phyloP scores from a whole-genome alignment of 2,888 invertebrate genomes.

The Acronicta psi region DNA sequence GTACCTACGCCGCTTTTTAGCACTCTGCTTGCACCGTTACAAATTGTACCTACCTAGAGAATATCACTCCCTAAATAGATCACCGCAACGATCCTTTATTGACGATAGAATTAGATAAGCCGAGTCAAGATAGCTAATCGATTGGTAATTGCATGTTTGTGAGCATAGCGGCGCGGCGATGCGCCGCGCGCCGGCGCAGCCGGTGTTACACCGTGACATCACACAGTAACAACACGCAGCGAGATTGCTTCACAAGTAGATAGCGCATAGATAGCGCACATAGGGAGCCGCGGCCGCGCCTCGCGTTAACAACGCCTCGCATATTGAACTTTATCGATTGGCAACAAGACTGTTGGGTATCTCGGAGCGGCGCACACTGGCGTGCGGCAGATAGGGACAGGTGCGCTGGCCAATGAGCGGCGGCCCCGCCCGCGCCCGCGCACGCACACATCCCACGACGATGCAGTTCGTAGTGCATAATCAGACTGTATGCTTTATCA shows the following conservation, averaged over 20 bases:
- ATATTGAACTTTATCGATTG: conserved; percentile 41
- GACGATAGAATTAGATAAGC: conserved; percentile 40
- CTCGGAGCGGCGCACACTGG: conserved; percentile 32
- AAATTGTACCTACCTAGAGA: conserved; percentile 22
- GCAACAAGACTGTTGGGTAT: conserved; percentile 31
- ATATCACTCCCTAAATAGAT: conserved; percentile 38
- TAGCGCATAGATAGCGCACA: conserved; percentile 30
- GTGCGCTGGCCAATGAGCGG: conserved; percentile 55
- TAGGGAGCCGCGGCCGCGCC: conserved; percentile 38
- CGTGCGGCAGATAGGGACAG: conserved; percentile 37
- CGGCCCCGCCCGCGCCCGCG: conserved; percentile 42
- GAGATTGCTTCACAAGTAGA: conserved; percentile 24
- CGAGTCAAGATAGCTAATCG: conserved; percentile 61
- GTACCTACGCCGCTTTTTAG: conserved; percentile 56
- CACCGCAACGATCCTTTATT: conserved; percentile 35
- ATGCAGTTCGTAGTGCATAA: conserved; percentile 44
- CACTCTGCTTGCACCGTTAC: conserved; percentile 55
- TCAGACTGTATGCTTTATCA: conserved; percentile 43
- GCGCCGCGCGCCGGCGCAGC: conserved; percentile 34
- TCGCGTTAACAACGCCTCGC: conserved; percentile 24
- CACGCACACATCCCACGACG: conserved; percentile 33
- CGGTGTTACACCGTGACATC: conserved; percentile 51
- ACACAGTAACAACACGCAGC: conserved; percentile 27
- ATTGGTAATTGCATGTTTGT: conserved; percentile 55
- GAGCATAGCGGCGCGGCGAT: conserved; percentile 21